Base-by-base conservation (phyloP, 2,113 vertebrate species). In the Eulemur macaco region DNA sequence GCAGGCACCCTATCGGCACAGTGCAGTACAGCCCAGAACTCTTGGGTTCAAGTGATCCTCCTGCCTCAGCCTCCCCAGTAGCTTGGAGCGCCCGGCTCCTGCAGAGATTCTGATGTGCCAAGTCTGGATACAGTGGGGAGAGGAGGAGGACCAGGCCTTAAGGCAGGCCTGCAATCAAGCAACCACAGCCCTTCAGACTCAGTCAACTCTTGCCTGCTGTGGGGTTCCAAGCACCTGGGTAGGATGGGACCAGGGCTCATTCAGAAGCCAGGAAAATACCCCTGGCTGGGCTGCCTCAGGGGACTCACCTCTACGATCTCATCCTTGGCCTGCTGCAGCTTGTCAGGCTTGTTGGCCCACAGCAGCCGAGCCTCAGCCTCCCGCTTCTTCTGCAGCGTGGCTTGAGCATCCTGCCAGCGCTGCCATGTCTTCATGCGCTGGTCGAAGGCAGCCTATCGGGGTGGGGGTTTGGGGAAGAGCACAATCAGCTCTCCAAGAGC, bases 381-480 rank as follows among this genome's bases (percentile, higher is more conserved):
- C 80, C 99, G 99, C 97, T 99, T 99, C 98, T 99, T 99, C 98
- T 99, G 99, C 98, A 99, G 98, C 76, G 97, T 99, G 96, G 98
- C 85, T 97, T 99, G 99, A 71, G 99, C 99, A 0, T 99, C 99
- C 98, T 99, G 99, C 99, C 99, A 99, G 29, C 99, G 99, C 98
- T 99, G 99, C 99, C 99, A 99, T 4, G 98, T 98, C 98, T 99
- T 99, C 99, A 99, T 99, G 81, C 99, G 99, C 89, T 99, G 99
- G 98, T 99, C 99, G 45, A 99, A 99, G 74, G 99, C 99, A 42
- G 99, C 99, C 99, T 99, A 98, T 1, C 60, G 92, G 89, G 27
- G 50, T 54, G 52, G 66, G 71, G 37, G 69, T 39, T 39, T 23
- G 73, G 74, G 94, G 64, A 7, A n/a, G 69, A 82, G 86, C 82